Conservation (phyloP, 2,797 vertebrate species). For the Merluccius polli region DNA sequence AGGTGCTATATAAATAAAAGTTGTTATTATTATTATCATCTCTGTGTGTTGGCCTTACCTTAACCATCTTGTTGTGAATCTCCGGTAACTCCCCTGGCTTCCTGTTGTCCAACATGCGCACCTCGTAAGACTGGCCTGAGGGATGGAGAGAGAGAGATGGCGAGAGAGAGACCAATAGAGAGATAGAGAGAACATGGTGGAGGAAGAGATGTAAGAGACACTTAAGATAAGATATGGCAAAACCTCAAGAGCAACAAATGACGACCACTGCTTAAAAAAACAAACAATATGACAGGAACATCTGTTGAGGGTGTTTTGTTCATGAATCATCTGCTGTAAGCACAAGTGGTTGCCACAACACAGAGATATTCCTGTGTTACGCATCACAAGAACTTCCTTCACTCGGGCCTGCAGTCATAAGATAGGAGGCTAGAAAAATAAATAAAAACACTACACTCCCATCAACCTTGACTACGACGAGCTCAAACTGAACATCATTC, state of each 20-base stretch:
- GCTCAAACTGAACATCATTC: not conserved
- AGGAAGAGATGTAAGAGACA: not conserved
- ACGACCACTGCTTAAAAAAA: no score
- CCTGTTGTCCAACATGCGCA: constrained; percentile 94
- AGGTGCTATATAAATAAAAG: no score
- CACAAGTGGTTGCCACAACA: not conserved
- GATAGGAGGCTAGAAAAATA: not conserved
- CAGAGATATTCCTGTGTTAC: not conserved
- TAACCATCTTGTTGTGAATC: constrained; percentile 89
- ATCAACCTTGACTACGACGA: not conserved
- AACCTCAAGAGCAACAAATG: not conserved
- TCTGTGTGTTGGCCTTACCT: constrained; percentile 73
- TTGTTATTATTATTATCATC: no score
- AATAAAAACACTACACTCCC: not conserved
- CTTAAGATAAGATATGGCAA: not conserved
- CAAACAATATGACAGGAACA: not conserved
- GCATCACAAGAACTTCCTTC: not conserved
- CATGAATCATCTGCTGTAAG: no score
- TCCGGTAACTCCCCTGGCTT: constrained; percentile 89
- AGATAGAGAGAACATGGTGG: not conserved
- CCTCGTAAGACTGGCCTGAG: constrained; percentile 96
- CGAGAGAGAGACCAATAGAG: not conserved
- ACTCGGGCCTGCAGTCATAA: not conserved
- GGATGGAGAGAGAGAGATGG: constrained; percentile 5
- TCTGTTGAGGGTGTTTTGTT: not conserved